Conservation (phyloP, 2,113 vertebrate genomes). For the Syngnathus scovelli region DNA sequence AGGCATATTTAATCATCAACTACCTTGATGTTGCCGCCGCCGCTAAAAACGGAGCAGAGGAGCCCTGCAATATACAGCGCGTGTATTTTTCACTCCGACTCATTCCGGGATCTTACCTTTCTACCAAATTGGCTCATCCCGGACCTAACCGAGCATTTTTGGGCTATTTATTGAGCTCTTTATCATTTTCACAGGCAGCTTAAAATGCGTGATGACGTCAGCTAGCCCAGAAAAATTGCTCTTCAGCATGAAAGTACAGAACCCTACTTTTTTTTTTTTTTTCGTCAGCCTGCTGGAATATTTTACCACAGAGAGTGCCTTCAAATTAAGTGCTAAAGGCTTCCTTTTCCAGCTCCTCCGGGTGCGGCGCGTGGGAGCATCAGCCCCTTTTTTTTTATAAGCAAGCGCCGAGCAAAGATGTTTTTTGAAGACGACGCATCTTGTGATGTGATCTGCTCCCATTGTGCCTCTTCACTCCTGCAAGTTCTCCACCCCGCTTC, state of each 20-base stretch:
- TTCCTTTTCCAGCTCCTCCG: slow-evolving; percentile 26
- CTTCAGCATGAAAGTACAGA: neutral
- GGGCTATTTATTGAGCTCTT: neutral
- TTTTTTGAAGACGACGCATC: slow-evolving; percentile 38
- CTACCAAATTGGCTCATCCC: neutral
- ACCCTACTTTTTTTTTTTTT: neutral
- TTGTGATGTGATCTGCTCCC: slow-evolving; percentile 37
- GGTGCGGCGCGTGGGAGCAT: slow-evolving; percentile 18
- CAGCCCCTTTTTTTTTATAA: slow-evolving; percentile 9
- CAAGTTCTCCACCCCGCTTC: slow-evolving; percentile 1
- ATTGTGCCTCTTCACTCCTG: slow-evolving; percentile 22
- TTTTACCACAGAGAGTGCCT: neutral
- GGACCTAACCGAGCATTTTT: neutral
- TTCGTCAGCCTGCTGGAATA: neutral
- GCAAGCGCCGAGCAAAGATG: slow-evolving; percentile 24
- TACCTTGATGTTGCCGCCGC: neutral
- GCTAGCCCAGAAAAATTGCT: neutral
- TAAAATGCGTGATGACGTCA: neutral
- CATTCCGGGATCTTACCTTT: neutral
- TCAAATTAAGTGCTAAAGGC: slow-evolving; percentile 17
- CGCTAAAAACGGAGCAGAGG: neutral
- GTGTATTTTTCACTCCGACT: neutral
- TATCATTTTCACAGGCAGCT: neutral
- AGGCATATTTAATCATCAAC: neutral
- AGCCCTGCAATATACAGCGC: neutral